Percentiles rank a stretch among this genome's conserved stretches.
Conservation (phyloP, 2,113 vertebrate species). For the Cettia cetti region DNA sequence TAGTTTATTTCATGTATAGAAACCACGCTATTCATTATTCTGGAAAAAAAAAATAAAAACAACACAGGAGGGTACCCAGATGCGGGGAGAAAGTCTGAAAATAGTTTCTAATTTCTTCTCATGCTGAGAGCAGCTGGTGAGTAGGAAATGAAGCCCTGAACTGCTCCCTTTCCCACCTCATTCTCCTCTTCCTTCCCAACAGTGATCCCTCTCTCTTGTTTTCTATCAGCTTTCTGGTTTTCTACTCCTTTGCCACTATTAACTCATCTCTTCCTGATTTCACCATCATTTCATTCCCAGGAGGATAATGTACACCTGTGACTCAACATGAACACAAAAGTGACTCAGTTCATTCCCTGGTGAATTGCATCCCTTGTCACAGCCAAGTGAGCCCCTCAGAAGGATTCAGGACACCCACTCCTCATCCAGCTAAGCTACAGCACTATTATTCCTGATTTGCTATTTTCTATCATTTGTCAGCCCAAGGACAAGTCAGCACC, state of each 20-base stretch:
- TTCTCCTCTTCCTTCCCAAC: background rate
- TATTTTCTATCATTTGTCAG: background rate
- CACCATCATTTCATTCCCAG: background rate
- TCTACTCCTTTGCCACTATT: background rate
- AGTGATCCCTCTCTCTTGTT: background rate
- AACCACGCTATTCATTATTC: background rate
- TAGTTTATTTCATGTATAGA: background rate
- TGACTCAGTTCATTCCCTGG: rapidly evolving
- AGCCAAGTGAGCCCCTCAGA: background rate
- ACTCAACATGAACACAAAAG: rapidly evolving
- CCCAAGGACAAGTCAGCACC: background rate
- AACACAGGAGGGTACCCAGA: background rate
- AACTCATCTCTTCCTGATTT: background rate
- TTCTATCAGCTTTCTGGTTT: background rate
- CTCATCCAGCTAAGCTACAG: background rate
- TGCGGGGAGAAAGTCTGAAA: background rate
- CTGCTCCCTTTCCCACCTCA: background rate
- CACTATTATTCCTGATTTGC: rapidly evolving
- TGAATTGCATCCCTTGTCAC: rapidly evolving
- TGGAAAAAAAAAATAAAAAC: background rate
- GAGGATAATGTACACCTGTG: rapidly evolving
- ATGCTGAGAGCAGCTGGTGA: rapidly evolving
- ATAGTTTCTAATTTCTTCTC: background rate
- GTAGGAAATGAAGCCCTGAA: background rate
- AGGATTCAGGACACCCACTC: background rate